phyloP scores from a whole-genome alignment of 1,140 invertebrate genomes.

The Platorchestia sp. region DNA sequence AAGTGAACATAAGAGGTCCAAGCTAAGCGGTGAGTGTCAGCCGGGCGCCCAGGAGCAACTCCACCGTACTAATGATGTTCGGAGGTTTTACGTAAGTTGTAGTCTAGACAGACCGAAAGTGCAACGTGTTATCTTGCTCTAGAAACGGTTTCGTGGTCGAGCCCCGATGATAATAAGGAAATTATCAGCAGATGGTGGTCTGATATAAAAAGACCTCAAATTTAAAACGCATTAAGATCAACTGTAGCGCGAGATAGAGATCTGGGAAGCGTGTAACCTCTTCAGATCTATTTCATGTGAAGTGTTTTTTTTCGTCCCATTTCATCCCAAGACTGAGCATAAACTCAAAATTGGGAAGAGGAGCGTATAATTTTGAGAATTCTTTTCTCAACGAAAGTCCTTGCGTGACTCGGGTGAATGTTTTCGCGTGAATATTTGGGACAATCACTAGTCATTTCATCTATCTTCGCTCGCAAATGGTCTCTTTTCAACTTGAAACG shows the following conservation, averaged over 20 bases:
- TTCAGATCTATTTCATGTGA: neutral
- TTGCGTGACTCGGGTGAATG: no score
- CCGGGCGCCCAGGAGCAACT: neutral
- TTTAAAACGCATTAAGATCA: neutral
- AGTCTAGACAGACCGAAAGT: neutral
- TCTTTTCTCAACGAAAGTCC: no score
- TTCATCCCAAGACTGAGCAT: no score
- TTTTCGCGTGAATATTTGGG: no score
- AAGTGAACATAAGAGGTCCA: neutral
- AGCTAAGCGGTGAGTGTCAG: neutral
- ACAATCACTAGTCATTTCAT: no score
- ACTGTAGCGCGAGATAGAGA: neutral
- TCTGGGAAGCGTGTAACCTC: neutral
- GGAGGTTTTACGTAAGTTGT: neutral
- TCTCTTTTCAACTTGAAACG: no score
- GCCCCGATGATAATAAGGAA: neutral
- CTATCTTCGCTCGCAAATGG: no score
- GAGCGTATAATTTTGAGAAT: no score
- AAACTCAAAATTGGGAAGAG: no score
- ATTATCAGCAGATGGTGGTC: neutral
- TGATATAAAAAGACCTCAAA: neutral
- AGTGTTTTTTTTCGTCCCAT: neutral
- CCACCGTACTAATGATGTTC: neutral
- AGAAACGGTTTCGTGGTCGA: neutral
- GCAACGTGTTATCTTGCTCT: neutral